Evolutionary conservation across 2,113 vertebrate genomes (phyloP).

Genomic region (Nothocercus nigrocapillus): DNA sequence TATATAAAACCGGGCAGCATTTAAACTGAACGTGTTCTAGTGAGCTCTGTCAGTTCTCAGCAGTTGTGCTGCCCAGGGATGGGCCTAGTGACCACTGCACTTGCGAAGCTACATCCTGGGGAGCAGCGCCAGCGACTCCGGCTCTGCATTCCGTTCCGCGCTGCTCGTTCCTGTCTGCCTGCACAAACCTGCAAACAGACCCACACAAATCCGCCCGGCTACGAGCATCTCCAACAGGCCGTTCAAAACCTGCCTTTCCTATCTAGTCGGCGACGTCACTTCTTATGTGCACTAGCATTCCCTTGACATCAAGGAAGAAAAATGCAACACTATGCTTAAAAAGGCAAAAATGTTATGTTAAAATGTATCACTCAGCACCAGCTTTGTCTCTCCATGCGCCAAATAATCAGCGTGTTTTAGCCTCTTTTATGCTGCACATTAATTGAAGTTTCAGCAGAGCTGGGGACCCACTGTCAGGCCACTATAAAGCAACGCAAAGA

Average conservation of each 20-base stretch:
- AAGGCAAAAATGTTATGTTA: not conserved
- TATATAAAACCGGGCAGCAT: not conserved
- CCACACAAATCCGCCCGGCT: not conserved
- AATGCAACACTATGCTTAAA: not conserved
- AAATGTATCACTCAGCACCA: conserved; percentile 7
- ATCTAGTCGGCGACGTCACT: not conserved
- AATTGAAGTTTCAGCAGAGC: not conserved
- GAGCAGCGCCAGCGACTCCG: not conserved
- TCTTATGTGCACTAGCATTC: not conserved
- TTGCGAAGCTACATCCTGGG: not conserved
- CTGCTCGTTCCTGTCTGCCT: not conserved
- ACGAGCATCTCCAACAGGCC: not conserved
- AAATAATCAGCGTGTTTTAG: conserved; percentile 41
- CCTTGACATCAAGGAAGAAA: not conserved
- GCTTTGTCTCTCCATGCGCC: not conserved
- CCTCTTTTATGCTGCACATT: conserved; percentile 26
- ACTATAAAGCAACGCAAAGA: conserved; percentile 27
- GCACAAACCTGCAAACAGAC: not conserved
- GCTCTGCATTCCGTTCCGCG: not conserved
- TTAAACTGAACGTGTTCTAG: not conserved
- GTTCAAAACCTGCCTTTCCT: not conserved
- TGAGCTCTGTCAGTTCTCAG: not conserved
- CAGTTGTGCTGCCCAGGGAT: not conserved
- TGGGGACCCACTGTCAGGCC: conserved; percentile 34
- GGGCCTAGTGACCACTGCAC: not conserved